Conservation (phyloP, 2,113 vertebrate genomes). For the Todiramphus saurophagus region DNA sequence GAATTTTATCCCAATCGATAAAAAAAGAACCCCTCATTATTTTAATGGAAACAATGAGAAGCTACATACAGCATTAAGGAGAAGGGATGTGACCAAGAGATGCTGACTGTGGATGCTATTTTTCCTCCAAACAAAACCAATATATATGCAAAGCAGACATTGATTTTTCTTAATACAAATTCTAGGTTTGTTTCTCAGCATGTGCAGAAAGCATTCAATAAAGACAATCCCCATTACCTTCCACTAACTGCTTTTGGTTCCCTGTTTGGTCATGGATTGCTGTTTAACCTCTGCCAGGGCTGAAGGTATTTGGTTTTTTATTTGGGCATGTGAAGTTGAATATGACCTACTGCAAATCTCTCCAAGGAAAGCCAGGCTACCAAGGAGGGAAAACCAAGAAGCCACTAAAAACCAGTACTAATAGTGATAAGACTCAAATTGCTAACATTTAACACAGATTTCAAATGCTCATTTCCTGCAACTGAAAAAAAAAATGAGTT, state of each 20-base stretch:
- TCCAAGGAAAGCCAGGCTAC: neutral
- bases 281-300: neutral
- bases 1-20: neutral
- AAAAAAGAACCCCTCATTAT: neutral
- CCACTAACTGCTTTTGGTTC: neutral
- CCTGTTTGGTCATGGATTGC: neutral
- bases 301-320: neutral
- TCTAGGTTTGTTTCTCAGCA: neutral
- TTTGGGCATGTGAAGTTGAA: neutral
- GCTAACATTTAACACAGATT: accelerated
- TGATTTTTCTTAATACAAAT: neutral
- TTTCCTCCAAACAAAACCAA: neutral
- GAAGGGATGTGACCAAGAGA: neutral
- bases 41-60: conserved; percentile 3
- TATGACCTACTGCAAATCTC: neutral
- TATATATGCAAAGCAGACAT: neutral
- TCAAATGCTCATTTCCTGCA: neutral
- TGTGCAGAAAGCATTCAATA: neutral
- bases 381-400: neutral
- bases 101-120: neutral
- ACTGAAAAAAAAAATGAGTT: accelerated
- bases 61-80: neutral
- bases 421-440: neutral
- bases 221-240: neutral
- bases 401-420: neutral